These are phyloP conservation scores for Zelleria hepariella DNA, from an alignment of 2,888 invertebrate species.

Conservation along the genomic window DNA sequence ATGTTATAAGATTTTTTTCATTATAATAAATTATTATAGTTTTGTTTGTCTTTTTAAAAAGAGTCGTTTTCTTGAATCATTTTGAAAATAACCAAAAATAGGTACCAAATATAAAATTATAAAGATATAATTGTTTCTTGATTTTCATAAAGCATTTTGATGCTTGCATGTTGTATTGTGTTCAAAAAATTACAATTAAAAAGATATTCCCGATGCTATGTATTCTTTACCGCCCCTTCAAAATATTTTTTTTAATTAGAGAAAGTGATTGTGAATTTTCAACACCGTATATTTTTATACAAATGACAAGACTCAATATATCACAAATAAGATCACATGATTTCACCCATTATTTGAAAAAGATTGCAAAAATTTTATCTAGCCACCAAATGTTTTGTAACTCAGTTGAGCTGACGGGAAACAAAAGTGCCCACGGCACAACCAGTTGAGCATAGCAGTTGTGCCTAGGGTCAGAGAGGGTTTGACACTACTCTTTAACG, in stretches of 20 bases:
- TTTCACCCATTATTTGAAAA: neutral
- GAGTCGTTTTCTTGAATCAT: slow-evolving; percentile 63
- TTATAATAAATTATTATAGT: slow-evolving; percentile 67
- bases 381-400: no score
- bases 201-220: slow-evolving; percentile 44
- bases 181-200: slow-evolving; percentile 70
- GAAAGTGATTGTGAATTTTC: neutral
- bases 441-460: no score
- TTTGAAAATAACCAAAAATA: slow-evolving; percentile 69
- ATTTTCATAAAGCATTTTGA: slow-evolving; percentile 68
- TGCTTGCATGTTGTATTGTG: slow-evolving; percentile 74
- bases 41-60: slow-evolving; percentile 66
- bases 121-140: slow-evolving; percentile 63
- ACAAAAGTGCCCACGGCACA: no score
- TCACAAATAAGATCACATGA: neutral
- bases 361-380: no score
- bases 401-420: no score
- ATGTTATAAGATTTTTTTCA: slow-evolving; percentile 64
- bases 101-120: slow-evolving; percentile 66
- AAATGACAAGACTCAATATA: neutral
- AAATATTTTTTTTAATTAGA: neutral
- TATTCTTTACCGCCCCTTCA: slow-evolving; percentile 20
- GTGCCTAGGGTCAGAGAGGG: no score
- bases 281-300: neutral
- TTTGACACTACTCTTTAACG: no score